Evolutionary conservation across 2,113 vertebrate genomes (phyloP).

Genomic region (Orientallactaga bullata): DNA sequence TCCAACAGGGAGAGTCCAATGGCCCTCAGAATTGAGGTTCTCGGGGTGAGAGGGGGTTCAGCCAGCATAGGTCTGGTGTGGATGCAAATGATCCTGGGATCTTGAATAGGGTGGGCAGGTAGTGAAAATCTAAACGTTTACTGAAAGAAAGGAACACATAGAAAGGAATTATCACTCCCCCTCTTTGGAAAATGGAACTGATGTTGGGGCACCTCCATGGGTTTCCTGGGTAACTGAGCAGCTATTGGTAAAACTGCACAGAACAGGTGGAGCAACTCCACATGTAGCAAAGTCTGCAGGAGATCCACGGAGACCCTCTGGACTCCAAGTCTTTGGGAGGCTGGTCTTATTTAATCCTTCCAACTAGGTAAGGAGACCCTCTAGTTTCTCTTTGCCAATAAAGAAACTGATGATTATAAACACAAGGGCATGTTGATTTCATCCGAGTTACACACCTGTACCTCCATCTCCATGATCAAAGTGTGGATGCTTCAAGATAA

Average conservation of each 20-base stretch:
- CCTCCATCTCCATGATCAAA: background rate
- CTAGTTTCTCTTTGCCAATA: background rate
- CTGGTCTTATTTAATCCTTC: background rate
- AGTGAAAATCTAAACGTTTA: background rate
- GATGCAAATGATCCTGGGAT: no score
- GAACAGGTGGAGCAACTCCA: background rate
- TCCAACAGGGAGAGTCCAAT: background rate
- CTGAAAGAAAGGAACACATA: no score
- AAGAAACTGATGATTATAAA: background rate
- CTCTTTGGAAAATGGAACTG: background rate
- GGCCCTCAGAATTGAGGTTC: background rate
- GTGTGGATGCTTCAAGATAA: rapidly evolving
- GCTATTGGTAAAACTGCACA: no score
- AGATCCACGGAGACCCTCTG: rapidly evolving
- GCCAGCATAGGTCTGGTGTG: no score
- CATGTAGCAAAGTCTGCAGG: rapidly evolving
- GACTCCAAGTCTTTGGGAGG: rapidly evolving
- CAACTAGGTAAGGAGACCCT: background rate
- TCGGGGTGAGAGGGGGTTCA: no score
- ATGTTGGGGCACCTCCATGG: rapidly evolving
- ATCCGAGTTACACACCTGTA: rapidly evolving
- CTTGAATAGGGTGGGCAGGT: background rate
- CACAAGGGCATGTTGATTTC: background rate
- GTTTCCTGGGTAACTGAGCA: rapidly evolving
- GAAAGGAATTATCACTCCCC: background rate